phyloP scores from a whole-genome alignment of 2,113 vertebrate species.

The Pseudopodoces humilis region DNA sequence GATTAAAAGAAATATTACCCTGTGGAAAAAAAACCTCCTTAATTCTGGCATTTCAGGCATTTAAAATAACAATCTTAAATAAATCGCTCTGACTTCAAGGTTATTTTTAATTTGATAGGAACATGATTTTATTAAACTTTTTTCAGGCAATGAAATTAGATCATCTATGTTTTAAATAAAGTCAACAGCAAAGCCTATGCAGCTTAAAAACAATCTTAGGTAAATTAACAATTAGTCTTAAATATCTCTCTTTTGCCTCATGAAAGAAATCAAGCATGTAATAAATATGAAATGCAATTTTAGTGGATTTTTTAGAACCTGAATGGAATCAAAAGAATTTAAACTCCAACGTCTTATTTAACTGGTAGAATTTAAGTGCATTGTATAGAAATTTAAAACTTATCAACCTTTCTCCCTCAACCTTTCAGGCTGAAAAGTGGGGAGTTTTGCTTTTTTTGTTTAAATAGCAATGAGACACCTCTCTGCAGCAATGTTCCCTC shows the following conservation, averaged over 20 bases:
- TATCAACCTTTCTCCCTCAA: not conserved
- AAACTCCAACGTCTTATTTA: not conserved
- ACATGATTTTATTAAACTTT: not conserved
- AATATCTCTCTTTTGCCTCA: not conserved
- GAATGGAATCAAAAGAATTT: not conserved
- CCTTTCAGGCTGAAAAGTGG: not conserved
- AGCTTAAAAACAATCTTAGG: not conserved
- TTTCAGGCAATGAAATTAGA: not conserved
- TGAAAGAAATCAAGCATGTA: not conserved
- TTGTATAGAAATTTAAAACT: not conserved
- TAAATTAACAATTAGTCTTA: not conserved
- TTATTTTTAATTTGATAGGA: constrained; percentile 10
- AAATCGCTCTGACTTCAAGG: not conserved
- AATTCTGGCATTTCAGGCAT: not conserved
- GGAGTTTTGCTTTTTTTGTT: not conserved
- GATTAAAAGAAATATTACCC: not conserved
- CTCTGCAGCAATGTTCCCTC: not conserved
- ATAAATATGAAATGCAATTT: not conserved
- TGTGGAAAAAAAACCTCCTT: not conserved
- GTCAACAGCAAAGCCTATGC: not conserved
- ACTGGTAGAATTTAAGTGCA: not conserved
- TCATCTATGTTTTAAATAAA: not conserved
- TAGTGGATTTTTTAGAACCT: not conserved
- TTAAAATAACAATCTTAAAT: not conserved
- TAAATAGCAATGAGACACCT: not conserved